phyloP scores from a whole-genome alignment of 2,888 invertebrate genomes.

The Plusia festucae region DNA sequence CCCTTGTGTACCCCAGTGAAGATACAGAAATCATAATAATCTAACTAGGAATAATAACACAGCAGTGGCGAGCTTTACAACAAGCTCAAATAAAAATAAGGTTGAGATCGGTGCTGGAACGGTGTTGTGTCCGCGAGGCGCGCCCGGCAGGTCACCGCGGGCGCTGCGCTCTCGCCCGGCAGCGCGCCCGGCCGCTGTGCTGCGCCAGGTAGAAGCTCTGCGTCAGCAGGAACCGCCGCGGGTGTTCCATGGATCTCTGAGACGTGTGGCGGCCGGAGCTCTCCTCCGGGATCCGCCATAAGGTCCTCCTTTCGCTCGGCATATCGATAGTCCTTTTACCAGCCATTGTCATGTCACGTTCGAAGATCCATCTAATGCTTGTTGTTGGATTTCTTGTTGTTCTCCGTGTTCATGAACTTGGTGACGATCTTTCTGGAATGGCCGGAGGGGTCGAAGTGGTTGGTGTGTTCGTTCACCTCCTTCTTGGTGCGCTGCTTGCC shows the following conservation, averaged over 20 bases:
- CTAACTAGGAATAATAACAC: slow-evolving; percentile 87
- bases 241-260: slow-evolving; percentile 86
- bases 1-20: slow-evolving; percentile 72
- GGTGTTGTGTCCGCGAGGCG: slow-evolving; percentile 76
- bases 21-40: slow-evolving; percentile 80
- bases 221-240: slow-evolving; percentile 79
- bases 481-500: slow-evolving; percentile 97
- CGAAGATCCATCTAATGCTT: slow-evolving; percentile 73
- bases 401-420: slow-evolving; percentile 95
- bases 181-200: slow-evolving; percentile 66
- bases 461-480: slow-evolving; percentile 96
- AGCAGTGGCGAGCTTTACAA: slow-evolving; percentile 85
- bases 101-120: slow-evolving; percentile 85
- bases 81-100: slow-evolving; percentile 76
- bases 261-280: slow-evolving; percentile 73
- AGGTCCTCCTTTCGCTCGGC: slow-evolving; percentile 83
- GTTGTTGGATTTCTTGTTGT: slow-evolving; percentile 91
- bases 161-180: slow-evolving; percentile 65
- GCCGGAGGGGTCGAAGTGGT: slow-evolving; percentile 97
- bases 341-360: slow-evolving; percentile 75
- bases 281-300: slow-evolving; percentile 84
- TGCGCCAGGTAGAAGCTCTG: slow-evolving; percentile 79
- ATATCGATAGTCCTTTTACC: slow-evolving; percentile 80
- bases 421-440: slow-evolving; percentile 97
- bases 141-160: slow-evolving; percentile 60